Evolutionary conservation across 1,140 invertebrate genomes (phyloP), one percentile per base, ranked within the genome.

Genomic region (Platorchestia sp.): DNA sequence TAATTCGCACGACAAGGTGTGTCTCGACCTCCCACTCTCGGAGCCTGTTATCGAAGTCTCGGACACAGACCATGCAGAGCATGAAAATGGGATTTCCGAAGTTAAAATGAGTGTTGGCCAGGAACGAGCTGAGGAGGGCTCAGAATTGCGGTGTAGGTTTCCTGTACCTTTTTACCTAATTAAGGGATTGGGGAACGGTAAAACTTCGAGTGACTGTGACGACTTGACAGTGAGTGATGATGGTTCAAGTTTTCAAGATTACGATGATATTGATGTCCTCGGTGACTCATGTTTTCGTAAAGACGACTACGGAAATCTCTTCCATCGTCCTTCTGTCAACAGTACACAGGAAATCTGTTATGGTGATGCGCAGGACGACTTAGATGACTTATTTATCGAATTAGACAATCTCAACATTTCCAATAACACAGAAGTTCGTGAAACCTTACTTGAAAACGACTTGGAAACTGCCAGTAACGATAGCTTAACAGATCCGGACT

Each of bases 181-280:
- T 19, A 40, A 45, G 40, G 91, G 45, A 45, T 44, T 93, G 40
- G 19, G 1, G 3, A 44, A 45, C n/a, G 40, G 40, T 45, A 93
- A 6, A 22, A 0, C 45, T 93, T n/a, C 43, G 16, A n/a, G 36
- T 45, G 43, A 93, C 40, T n/a, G 40, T 45, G 91, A 93, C 40
- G 91, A 93, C n/a, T 93, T 7, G 36, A 93, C 43, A 40, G 91
- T 44, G 1, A 47, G 91, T 93, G 91, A 93, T 19, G 91, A 47
- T 44, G 91, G 45, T 10, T 45, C 91, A 44, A 93, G 91, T 44
- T 93, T 93, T 40, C 43, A 93, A 93, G 91, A 93, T n/a, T 93
- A 93, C 40, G 91, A 93, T 45, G 91, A 93, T n/a, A 93, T 93
- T 14, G 91, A 93, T 40, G 40, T 7, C 36, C 6, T 40, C 0